Conservation (phyloP, 2,113 vertebrate species). For the Varanus salvator region DNA sequence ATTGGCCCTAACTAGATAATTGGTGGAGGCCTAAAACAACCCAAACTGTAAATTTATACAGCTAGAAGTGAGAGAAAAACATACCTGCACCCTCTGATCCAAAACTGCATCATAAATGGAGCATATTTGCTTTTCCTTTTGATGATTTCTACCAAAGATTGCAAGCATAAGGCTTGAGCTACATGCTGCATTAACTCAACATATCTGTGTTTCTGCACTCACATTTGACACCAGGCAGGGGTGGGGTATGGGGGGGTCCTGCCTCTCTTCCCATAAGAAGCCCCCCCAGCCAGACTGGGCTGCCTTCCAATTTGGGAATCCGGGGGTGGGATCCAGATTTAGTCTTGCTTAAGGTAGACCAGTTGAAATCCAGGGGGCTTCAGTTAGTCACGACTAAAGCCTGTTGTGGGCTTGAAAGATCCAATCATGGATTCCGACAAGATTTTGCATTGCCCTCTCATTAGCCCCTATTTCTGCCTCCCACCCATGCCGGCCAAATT, state of each 20-base stretch:
- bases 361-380: too few species aligned
- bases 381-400: too few species aligned
- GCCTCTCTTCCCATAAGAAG: too few species aligned
- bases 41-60: neutral
- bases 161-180: too few species aligned
- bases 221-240: too few species aligned
- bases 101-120: neutral
- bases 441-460: neutral
- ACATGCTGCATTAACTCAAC: neutral
- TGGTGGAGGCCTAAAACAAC: neutral
- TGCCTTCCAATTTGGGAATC: too few species aligned
- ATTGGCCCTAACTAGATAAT: neutral
- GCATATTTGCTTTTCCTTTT: neutral
- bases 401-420: neutral
- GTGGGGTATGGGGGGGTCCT: too few species aligned
- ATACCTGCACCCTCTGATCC: neutral
- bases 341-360: too few species aligned
- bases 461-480: neutral
- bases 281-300: too few species aligned
- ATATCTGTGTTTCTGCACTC: neutral
- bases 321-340: too few species aligned
- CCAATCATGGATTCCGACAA: neutral
- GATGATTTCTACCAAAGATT: neutral
- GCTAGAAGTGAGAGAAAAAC: neutral
- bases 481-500: neutral